Base-by-base conservation (phyloP, 2,888 invertebrate genomes). In the Agonopterix alstromeriana region DNA sequence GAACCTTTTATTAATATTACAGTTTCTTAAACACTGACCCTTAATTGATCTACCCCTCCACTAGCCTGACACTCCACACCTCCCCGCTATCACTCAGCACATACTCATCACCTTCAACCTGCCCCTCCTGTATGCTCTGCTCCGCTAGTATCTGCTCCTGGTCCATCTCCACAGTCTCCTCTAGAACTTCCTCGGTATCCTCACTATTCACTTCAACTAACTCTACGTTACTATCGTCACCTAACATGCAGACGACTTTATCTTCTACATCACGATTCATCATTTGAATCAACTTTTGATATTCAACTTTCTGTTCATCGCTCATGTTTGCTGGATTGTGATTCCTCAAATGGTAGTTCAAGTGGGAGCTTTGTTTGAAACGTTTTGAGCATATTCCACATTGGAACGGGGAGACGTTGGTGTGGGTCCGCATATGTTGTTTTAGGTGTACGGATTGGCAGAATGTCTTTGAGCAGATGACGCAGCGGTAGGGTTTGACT, bases 391-490 rank as follows among this genome's bases (percentile, higher is more conserved):
- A 78, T 3, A 73, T 51, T 3, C 60, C 63, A 36, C 78, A 78
- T 10, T 70, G 65, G 58, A 75, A 78, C 0, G 78, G 78, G 0
- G 70, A 61, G 0, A 77, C 71, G 40, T 86, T 81, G 0, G 89
- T 87, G 51, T 88, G 88, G 0, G 85, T 85, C 0, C 88, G 49
- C 87, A 89, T 88, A 40, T 89, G 89, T 10, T 89, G 89, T 35
- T 77, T 76, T 8, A 89, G 42, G 4, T 73, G 72, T 70, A 88
- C 76, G 0, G 86, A 83, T 45, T 89, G 89, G 42, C 82, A 77
- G 72, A 89, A 89, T 0, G 73, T 61, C 45, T 87, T 87, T 8
- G 58, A 57, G 61, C 89, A 89, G 0, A 89, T 72, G 0, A 87
- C 82, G 41, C 89, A 89, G 2, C 78, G 65, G 73, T 81, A 87